These are phyloP conservation scores for Dasypogon diadema DNA, from an alignment of 2,888 invertebrate genomes.

Conservation along the genomic window DNA sequence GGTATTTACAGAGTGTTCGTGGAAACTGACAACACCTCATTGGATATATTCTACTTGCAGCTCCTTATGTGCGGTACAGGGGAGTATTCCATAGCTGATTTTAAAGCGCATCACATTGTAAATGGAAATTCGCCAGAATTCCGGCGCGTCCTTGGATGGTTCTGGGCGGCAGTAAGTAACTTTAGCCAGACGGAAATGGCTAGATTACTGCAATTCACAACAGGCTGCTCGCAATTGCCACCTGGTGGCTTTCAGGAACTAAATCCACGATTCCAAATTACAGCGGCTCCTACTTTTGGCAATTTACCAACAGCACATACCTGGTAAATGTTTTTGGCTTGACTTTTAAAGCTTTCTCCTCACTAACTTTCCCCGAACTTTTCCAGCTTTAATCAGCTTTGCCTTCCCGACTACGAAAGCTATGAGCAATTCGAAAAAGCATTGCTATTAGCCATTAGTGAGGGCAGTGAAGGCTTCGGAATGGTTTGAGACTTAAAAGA, in stretches of 20 bases:
- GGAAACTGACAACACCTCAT: too few relatives aligned
- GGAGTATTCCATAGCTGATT: constrained; percentile 90
- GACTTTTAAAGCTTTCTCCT: constrained; percentile 15
- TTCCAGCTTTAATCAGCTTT: constrained; percentile 93
- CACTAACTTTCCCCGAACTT: constrained; percentile 53
- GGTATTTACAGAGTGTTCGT: too few relatives aligned
- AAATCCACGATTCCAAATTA: constrained; percentile 92
- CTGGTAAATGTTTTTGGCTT: constrained; percentile 73
- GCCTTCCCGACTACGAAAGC: constrained; percentile 93
- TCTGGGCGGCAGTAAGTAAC: constrained; percentile 90
- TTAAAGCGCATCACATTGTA: constrained; percentile 88
- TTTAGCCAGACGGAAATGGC: constrained; percentile 95
- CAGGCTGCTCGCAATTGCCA: constrained; percentile 92
- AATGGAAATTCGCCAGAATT: constrained; percentile 86
- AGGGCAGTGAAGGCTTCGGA: constrained; percentile 95
- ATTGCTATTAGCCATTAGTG: constrained; percentile 90
- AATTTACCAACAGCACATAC: constrained; percentile 95
- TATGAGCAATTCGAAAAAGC: constrained; percentile 95
- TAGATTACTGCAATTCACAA: constrained; percentile 90
- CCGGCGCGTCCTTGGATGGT: constrained; percentile 87
- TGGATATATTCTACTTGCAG: constrained; percentile 70
- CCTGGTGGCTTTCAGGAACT: constrained; percentile 91
- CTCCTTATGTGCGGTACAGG: constrained; percentile 93
- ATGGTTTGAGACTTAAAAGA: constrained; percentile 67
- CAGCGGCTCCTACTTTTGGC: constrained; percentile 89